These are phyloP conservation scores for Rutpela maculata DNA, from an alignment of 2,888 invertebrate species.

Conservation along the genomic window DNA sequence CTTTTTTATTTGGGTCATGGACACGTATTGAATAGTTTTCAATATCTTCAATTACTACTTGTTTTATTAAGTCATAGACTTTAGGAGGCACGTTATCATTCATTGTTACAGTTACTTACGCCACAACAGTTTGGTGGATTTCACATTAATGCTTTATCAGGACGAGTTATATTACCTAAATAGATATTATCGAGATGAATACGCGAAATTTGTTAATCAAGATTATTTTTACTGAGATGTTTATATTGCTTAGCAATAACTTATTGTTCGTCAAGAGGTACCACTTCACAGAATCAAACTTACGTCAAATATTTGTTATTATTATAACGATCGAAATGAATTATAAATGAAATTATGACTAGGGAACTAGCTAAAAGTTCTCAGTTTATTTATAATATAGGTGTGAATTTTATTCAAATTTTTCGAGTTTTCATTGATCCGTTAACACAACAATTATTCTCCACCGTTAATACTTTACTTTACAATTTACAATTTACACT, in stretches of 20 bases:
- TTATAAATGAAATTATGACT: no score
- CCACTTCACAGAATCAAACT: no score
- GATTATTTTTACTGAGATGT: not conserved
- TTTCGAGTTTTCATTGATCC: no score
- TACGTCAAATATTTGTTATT: no score
- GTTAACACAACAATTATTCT: no score
- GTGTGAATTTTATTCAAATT: no score
- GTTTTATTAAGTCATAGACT: not conserved
- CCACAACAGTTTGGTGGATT: not conserved
- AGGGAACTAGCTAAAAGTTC: no score
- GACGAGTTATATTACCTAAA: not conserved
- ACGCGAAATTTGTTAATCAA: not conserved
- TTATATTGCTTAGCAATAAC: not conserved
- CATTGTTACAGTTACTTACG: not conserved
- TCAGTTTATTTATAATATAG: not conserved
- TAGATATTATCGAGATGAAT: not conserved
- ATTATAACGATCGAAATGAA: no score
- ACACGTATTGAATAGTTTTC: not conserved
- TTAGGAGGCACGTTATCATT: not conserved
- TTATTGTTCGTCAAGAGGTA: no score
- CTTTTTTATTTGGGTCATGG: conserved; percentile 33
- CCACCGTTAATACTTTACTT: no score
- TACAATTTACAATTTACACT: no score
- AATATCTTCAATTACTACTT: not conserved
- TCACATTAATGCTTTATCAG: not conserved